Percentiles rank a stretch among this genome's conserved stretches.
These are phyloP conservation scores for Andricus curvator DNA, from an alignment of 2,888 invertebrate genomes.

Conservation along the genomic window DNA sequence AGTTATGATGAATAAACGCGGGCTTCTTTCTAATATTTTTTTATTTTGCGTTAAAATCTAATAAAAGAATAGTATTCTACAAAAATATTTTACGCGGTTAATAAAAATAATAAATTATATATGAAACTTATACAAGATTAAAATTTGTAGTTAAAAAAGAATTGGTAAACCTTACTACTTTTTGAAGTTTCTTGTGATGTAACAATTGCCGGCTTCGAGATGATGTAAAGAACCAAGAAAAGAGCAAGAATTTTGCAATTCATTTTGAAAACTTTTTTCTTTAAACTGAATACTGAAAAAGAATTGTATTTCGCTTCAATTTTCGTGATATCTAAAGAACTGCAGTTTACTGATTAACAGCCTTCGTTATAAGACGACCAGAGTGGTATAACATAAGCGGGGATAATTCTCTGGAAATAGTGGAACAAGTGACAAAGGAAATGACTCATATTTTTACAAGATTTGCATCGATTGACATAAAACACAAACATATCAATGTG, in stretches of 20 bases:
- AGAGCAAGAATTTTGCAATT: neutral
- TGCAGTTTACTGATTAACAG: neutral
- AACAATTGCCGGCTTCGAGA: neutral
- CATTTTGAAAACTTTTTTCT: neutral
- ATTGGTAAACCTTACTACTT: neutral
- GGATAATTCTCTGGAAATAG: neutral
- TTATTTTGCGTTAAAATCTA: too few species aligned
- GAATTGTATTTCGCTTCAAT: neutral
- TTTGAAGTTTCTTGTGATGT: neutral
- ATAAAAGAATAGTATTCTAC: too few species aligned
- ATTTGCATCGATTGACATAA: neutral
- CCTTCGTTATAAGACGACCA: neutral
- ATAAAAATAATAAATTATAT: too few species aligned
- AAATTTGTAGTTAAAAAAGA: neutral
- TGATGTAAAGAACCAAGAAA: neutral
- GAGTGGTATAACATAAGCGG: neutral
- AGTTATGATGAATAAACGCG: neutral
- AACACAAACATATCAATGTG: neutral
- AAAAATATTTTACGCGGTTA: too few species aligned
- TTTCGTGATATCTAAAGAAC: neutral
- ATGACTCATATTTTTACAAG: neutral
- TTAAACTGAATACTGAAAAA: neutral
- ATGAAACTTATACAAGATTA: too few species aligned
- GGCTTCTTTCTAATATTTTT: too few species aligned
- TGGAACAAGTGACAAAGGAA: neutral